These are phyloP conservation scores for Cryptophagus acutangulus DNA, from an alignment of 2,888 invertebrate genomes.

Conservation along the genomic window DNA sequence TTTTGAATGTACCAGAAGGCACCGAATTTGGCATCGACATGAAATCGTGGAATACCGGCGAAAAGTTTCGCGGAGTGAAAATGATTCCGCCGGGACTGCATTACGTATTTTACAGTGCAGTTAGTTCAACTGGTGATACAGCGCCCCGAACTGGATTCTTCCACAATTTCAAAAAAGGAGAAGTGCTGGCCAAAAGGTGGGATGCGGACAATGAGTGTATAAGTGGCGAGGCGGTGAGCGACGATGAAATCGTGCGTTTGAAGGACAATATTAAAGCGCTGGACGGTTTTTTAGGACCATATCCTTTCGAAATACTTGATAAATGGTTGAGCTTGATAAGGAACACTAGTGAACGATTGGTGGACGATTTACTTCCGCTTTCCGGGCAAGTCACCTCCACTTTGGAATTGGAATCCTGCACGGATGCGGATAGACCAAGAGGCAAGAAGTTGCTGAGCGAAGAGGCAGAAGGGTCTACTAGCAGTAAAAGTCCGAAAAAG, in stretches of 20 bases:
- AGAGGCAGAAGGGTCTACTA: constrained; percentile 18
- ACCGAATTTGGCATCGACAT: constrained; percentile 97
- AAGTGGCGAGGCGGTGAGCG: constrained; percentile 57
- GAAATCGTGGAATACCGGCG: constrained; percentile 83
- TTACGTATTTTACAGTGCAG: constrained; percentile 81
- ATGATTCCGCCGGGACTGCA: constrained; percentile 98
- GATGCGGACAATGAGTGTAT: constrained; percentile 73
- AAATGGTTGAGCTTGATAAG: constrained; percentile 88
- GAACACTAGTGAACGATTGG: too few species aligned
- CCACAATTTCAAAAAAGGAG: constrained; percentile 74
- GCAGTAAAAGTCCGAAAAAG: constrained; percentile 36
- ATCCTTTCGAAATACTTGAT: constrained; percentile 83
- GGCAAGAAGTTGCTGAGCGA: constrained; percentile 44
- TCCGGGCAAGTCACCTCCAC: constrained; percentile 76
- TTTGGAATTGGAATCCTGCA: constrained; percentile 68
- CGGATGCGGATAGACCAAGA: constrained; percentile 65
- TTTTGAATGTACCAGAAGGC: constrained; percentile 81
- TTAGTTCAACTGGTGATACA: constrained; percentile 55
- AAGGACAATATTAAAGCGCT: constrained; percentile 65
- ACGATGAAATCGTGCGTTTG: constrained; percentile 61
- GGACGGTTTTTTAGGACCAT: constrained; percentile 79
- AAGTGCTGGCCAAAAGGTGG: constrained; percentile 87
- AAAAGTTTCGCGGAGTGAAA: constrained; percentile 91
- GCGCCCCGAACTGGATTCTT: constrained; percentile 69
- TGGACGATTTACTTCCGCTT: constrained; percentile 62